phyloP scores from a whole-genome alignment of 2,113 vertebrate genomes.

The Ia io region DNA sequence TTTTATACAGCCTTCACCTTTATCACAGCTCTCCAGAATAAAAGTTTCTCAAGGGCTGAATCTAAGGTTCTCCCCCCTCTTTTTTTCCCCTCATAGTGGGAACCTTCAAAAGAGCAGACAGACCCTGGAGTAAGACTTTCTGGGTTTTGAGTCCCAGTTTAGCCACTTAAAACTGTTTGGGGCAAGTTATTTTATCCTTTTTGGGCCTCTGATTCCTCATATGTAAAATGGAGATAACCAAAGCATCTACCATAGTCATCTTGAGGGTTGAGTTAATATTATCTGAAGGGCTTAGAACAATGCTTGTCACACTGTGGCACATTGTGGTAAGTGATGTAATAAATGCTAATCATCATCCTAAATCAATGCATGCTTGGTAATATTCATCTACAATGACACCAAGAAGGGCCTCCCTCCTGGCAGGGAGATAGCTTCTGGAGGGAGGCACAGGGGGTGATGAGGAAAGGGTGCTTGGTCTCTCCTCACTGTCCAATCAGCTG shows the following conservation, averaged over 20 bases:
- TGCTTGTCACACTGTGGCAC: not conserved
- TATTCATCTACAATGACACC: not conserved
- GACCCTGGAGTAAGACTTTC: not conserved
- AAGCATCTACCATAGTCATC: not conserved
- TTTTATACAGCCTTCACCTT: not conserved
- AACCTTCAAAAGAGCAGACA: slow-evolving; percentile 16
- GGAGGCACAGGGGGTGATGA: not conserved
- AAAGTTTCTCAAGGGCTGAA: not conserved
- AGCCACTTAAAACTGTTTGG: not conserved
- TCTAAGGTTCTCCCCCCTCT: not conserved
- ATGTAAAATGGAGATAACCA: not conserved
- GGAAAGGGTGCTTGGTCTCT: not conserved
- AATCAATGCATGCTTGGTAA: not conserved
- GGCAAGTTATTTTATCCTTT: not conserved
- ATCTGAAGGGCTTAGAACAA: not conserved
- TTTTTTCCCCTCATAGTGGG: not conserved
- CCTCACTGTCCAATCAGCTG: not conserved
- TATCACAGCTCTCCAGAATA: not conserved
- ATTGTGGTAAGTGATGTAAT: not conserved
- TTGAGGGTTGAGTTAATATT: not conserved
- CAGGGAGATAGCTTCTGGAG: not conserved
- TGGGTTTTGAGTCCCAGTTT: not conserved
- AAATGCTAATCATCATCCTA: not conserved
- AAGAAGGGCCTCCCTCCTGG: not conserved
- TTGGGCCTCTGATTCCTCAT: not conserved